A percentile compares a stretch with the other conserved stretches of the same genome.
Conservation (phyloP, 2,113 vertebrate genomes). For the Rissa tridactyla region DNA sequence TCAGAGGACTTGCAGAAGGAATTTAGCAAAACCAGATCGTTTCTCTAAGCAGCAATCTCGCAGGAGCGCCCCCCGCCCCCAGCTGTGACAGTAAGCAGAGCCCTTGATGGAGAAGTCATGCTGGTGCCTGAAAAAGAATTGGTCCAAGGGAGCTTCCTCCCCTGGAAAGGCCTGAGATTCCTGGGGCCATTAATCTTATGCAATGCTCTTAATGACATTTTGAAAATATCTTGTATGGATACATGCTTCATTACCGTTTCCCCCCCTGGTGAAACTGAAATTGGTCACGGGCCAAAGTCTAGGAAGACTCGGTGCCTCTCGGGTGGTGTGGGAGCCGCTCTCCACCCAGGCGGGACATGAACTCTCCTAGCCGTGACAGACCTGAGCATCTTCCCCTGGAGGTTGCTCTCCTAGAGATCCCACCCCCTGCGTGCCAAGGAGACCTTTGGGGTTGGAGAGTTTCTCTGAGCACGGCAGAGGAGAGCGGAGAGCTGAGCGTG, state of each 20-base stretch:
- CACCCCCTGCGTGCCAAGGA: rapidly evolving
- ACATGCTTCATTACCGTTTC: neutral
- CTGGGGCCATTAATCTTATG: neutral
- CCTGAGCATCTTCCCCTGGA: neutral
- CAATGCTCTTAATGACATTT: neutral
- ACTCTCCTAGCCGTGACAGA: rapidly evolving
- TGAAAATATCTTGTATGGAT: neutral
- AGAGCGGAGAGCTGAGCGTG: rapidly evolving
- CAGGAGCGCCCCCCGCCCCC: neutral
- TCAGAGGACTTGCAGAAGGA: neutral
- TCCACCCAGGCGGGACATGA: neutral
- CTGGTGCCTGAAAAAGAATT: neutral
- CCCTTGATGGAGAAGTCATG: neutral
- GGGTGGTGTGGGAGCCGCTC: neutral
- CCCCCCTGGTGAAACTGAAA: rapidly evolving
- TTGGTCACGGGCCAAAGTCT: neutral
- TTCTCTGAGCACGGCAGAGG: neutral
- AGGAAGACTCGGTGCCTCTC: neutral
- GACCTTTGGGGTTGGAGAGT: rapidly evolving
- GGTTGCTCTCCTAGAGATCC: neutral
- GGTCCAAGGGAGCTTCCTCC: neutral
- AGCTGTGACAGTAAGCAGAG: neutral
- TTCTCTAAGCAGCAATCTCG: neutral
- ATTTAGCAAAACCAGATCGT: neutral
- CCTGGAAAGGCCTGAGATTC: neutral